A percentile compares a stretch with the other conserved stretches of the same genome.
Conservation (phyloP, 37 sponge, comb jelly and placozoan genomes). For the Oscarella lobularis region DNA sequence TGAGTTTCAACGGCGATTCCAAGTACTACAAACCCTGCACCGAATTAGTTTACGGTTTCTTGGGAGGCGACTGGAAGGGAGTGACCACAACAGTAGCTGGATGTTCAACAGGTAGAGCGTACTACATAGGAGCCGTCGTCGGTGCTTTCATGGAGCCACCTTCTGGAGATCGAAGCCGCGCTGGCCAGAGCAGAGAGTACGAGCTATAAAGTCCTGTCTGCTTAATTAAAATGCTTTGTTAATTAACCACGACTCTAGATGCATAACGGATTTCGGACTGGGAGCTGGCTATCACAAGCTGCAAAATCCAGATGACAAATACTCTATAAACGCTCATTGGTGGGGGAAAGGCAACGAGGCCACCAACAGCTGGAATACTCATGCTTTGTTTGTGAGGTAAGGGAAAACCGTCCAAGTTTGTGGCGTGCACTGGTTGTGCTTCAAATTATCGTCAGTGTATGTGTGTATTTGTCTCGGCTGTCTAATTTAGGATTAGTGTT, state of each 20-base stretch:
- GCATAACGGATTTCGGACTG: neutral
- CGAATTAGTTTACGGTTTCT: neutral
- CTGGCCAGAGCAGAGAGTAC: neutral
- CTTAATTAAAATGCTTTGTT: too few relatives aligned
- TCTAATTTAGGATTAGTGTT: too few relatives aligned
- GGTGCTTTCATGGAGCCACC: neutral
- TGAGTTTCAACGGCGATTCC: neutral
- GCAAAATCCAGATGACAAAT: neutral
- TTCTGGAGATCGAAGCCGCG: neutral
- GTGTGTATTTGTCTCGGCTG: too few relatives aligned
- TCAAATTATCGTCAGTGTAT: too few relatives aligned
- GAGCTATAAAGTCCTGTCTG: too few relatives aligned
- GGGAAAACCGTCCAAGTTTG: too few relatives aligned
- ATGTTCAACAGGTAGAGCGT: neutral
- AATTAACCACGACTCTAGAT: too few relatives aligned
- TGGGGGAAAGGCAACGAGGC: neutral
- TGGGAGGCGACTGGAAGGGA: neutral
- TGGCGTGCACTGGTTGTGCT: too few relatives aligned
- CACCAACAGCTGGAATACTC: neutral
- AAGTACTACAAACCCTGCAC: neutral
- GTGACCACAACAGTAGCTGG: neutral
- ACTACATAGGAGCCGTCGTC: neutral
- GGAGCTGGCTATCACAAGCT: neutral
- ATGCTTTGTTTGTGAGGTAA: neutral
- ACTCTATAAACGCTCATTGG: neutral